Base-by-base conservation (phyloP, 2,113 vertebrate species). In the Pygoscelis adeliae region DNA sequence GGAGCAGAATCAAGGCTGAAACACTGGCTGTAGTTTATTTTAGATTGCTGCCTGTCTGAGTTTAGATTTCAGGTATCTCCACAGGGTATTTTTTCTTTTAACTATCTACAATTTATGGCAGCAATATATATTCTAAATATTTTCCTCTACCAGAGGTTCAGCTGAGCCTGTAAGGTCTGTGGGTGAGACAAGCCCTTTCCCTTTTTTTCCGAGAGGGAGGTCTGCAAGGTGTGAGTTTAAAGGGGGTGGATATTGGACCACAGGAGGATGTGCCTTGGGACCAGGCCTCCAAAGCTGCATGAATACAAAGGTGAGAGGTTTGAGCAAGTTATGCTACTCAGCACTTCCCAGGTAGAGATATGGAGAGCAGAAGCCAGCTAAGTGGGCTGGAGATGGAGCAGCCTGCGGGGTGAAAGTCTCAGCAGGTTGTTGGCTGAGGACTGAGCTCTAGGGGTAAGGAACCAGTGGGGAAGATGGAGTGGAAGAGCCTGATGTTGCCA, bases 1-100 rank as follows among this genome's bases (percentile, higher is more conserved):
- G 76, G 76, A 93, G 65, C 50, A 89, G 86, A 94, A 95, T 89
- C 74, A 89, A 94, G 94, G 93, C 79, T 95, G 92, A 93, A 94
- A 89, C 88, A 92, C 71, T 2, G 46, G 56, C 74, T 93, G 85
- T 80, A 86, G 88, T 93, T 97, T 96, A 90, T 96, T 96, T 96
- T 94, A 92, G 74, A 80, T 90, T 92, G 53, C 71, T 90, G 95
- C 59, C 74, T 91, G 46, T 88, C 74, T 73, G 85, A 86, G 46
- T 88, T 96, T 85, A 94, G 42, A 90, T 96, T 95, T 93, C 67
- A 88, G 66, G 89, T 93, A 80, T 89, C 92, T 95, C 92, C 44
- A 81, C 23, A 27, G 82, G 79, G 11, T 89, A 90, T 22, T 52
- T 91, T 93, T 95, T 93, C 63, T 83, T 93, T 81, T 90, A 86